Conservation (phyloP, 2,797 vertebrate species). For the Babyrousa celebensis region DNA sequence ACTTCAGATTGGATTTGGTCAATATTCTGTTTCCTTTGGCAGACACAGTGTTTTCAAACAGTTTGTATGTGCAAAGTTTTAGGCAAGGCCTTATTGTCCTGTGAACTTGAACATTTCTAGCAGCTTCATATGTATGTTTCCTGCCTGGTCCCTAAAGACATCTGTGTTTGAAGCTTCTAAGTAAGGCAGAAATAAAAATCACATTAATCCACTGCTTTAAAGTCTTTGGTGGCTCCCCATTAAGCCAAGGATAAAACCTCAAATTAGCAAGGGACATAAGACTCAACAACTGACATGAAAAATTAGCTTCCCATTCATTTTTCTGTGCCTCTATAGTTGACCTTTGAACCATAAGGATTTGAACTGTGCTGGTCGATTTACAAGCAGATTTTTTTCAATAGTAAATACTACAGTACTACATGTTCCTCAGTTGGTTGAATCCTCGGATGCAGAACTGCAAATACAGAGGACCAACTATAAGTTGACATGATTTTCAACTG, state of each 20-base stretch:
- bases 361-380: background rate
- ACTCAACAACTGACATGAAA: background rate
- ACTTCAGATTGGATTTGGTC: background rate
- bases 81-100: background rate
- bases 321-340: background rate
- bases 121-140: constrained; percentile 14
- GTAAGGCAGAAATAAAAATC: constrained; percentile 59
- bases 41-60: background rate
- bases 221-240: background rate
- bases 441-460: background rate
- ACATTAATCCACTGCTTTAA: background rate
- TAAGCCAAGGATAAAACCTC: constrained; percentile 4
- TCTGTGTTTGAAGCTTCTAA: background rate
- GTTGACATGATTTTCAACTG: background rate
- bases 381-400: background rate
- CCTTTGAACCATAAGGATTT: background rate
- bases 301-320: constrained; percentile 13
- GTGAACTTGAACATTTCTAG: background rate
- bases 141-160: constrained; percentile 34
- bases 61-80: background rate
- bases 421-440: background rate
- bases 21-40: background rate
- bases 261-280: background rate
- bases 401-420: background rate
- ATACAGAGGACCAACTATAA: background rate